Conservation (phyloP, 2,113 vertebrate genomes). For the Deroptyus accipitrinus region DNA sequence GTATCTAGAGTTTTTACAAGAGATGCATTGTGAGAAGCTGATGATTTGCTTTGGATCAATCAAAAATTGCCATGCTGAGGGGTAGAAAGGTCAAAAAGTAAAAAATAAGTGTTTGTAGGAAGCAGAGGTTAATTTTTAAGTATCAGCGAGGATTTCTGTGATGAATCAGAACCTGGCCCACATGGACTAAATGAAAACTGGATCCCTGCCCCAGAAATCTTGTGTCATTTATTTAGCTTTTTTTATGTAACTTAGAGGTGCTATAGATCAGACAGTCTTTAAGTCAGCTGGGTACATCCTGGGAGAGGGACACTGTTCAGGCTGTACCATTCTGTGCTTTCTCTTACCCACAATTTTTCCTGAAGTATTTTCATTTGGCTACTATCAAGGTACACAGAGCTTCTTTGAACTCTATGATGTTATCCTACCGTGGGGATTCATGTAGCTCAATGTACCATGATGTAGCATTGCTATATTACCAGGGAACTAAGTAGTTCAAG, state of each 20-base stretch:
- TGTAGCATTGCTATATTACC: neutral
- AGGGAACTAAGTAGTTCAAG: neutral
- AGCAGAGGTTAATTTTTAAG: neutral
- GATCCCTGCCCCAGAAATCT: neutral
- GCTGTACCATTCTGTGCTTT: neutral
- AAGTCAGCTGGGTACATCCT: neutral
- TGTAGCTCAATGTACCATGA: neutral
- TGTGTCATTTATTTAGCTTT: neutral
- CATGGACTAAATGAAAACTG: neutral
- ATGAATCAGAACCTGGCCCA: neutral
- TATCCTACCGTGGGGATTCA: neutral
- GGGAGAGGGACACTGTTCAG: rapidly evolving
- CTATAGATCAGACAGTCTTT: neutral
- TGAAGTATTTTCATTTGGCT: neutral
- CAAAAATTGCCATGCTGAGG: neutral
- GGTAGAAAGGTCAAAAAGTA: neutral
- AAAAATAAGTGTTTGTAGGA: neutral
- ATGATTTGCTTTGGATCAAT: neutral
- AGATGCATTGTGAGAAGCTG: neutral
- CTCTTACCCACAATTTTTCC: neutral
- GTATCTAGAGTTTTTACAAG: neutral
- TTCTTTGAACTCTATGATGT: neutral
- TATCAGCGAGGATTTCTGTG: neutral
- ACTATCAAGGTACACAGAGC: neutral
- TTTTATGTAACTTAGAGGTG: neutral